These are phyloP conservation scores for Cariama cristata DNA, from an alignment of 2,113 vertebrate species.

Conservation along the genomic window DNA sequence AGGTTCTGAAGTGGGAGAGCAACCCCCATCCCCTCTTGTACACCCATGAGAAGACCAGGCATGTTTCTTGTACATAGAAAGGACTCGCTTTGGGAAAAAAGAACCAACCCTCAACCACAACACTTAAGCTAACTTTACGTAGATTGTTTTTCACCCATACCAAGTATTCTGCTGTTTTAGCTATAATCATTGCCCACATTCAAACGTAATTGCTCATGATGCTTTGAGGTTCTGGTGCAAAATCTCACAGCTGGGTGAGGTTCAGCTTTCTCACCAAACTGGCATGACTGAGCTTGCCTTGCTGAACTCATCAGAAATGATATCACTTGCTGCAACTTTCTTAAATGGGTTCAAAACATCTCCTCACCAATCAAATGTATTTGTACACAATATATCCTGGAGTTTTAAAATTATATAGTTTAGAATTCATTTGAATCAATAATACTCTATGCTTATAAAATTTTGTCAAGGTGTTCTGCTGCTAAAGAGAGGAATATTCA, in stretches of 20 bases:
- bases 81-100: rapidly evolving
- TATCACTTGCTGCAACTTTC: slow-evolving; percentile 22
- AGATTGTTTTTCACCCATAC: neutral
- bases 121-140: neutral
- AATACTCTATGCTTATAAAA: neutral
- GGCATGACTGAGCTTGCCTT: slow-evolving; percentile 52
- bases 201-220: slow-evolving; percentile 3
- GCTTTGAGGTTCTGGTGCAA: slow-evolving; percentile 52
- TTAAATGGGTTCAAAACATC: neutral
- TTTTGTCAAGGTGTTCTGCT: neutral
- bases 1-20: neutral
- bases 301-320: slow-evolving; percentile 47
- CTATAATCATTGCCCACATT: slow-evolving; percentile 21
- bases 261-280: slow-evolving; percentile 56
- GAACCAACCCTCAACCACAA: neutral
- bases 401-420: neutral
- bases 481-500: neutral
- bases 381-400: neutral
- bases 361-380: neutral
- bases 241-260: slow-evolving; percentile 55
- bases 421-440: neutral
- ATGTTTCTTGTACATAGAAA: neutral
- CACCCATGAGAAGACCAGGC: neutral
- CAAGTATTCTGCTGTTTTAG: slow-evolving; percentile 30
- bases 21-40: neutral